Conservation (phyloP, 1,140 invertebrate genomes). For the Eriosoma lanigerum region DNA sequence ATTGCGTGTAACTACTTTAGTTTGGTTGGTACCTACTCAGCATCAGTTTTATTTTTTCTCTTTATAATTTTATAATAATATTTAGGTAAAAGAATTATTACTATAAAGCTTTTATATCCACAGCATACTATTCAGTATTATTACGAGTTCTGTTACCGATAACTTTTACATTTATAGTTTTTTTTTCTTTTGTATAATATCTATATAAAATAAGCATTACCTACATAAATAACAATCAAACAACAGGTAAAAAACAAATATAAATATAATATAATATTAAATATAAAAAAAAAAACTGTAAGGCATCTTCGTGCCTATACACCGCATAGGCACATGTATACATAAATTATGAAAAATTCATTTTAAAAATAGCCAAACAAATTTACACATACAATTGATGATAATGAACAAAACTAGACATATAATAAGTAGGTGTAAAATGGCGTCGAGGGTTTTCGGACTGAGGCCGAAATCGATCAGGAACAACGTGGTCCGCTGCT, state of each 20-base stretch:
- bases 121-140: too few species aligned
- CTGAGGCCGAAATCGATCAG: slow-evolving; percentile 2
- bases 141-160: too few species aligned
- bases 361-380: slow-evolving; percentile 32
- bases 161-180: background rate
- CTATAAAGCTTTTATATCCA: too few species aligned
- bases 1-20: too few species aligned
- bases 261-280: too few species aligned
- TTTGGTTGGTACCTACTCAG: too few species aligned
- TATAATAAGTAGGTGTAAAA: slow-evolving; percentile 36
- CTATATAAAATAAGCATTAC: too few species aligned
- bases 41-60: too few species aligned
- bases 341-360: background rate
- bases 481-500: background rate
- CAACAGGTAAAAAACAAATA: too few species aligned
- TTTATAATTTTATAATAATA: too few species aligned
- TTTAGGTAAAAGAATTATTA: too few species aligned
- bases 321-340: background rate
- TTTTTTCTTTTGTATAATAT: too few species aligned
- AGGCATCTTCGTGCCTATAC: background rate
- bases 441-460: background rate
- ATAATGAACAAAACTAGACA: slow-evolving; percentile 35
- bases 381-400: slow-evolving; percentile 39
- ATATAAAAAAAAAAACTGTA: background rate
- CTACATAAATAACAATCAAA: background rate